phyloP scores from a whole-genome alignment of 92 coral and sea anemone genomes.

The Parazoanthus darwini region DNA sequence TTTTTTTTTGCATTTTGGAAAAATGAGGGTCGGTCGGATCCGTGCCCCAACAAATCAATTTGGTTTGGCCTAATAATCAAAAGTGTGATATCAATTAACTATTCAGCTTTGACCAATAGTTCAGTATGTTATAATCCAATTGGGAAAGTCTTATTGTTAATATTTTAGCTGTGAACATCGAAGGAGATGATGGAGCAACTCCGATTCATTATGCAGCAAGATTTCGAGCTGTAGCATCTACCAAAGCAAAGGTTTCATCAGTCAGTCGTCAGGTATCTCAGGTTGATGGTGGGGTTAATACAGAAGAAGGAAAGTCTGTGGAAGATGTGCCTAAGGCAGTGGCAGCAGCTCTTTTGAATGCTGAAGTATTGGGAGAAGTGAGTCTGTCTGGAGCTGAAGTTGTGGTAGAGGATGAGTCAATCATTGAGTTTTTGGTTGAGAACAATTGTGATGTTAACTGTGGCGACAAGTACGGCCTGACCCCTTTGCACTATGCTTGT shows the following conservation, averaged over 20 bases:
- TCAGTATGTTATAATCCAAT: too few relatives aligned
- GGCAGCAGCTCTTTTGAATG: slow-evolving; percentile 54
- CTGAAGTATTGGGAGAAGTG: slow-evolving; percentile 26
- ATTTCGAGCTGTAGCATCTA: slow-evolving; percentile 59
- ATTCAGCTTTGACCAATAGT: too few relatives aligned
- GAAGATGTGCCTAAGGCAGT: slow-evolving; percentile 41
- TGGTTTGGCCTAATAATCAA: too few relatives aligned
- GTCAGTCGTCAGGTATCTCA: slow-evolving; percentile 49
- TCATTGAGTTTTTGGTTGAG: slow-evolving; percentile 62
- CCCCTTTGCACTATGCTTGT: slow-evolving; percentile 96
- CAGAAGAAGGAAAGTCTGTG: slow-evolving; percentile 30
- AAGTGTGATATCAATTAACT: too few relatives aligned
- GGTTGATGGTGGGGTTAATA: slow-evolving; percentile 24
- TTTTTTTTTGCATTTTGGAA: too few relatives aligned
- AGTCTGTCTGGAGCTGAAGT: slow-evolving; percentile 52
- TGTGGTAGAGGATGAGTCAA: slow-evolving; percentile 66
- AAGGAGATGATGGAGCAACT: slow-evolving; percentile 93
- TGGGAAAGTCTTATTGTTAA: not conserved
- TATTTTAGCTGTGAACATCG: slow-evolving; percentile 51
- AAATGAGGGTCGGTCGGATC: too few relatives aligned
- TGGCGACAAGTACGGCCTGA: slow-evolving; percentile 81
- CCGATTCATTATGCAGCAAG: slow-evolving; percentile 96
- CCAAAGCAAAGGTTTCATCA: slow-evolving; percentile 42
- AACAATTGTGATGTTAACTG: slow-evolving; percentile 57
- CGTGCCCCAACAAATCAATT: too few relatives aligned